These are phyloP conservation scores for Callospermophilus lateralis DNA, from an alignment of 2,113 vertebrate genomes.

Conservation along the genomic window DNA sequence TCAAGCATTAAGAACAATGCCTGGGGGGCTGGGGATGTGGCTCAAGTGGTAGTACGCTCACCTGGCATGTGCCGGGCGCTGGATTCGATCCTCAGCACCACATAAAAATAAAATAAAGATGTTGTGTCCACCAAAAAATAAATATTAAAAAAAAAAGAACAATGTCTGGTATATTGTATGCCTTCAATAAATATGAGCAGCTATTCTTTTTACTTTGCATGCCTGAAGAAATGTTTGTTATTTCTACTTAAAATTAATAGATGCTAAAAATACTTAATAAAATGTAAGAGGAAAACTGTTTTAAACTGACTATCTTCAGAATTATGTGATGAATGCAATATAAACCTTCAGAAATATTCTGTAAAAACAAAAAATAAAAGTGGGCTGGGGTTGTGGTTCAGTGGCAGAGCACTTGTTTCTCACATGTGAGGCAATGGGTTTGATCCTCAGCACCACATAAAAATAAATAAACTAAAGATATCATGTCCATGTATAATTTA, in stretches of 20 bases:
- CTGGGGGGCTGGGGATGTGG: neutral
- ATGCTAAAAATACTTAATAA: constrained; percentile 28
- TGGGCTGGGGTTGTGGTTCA: too few relatives aligned
- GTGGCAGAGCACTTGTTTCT: too few relatives aligned
- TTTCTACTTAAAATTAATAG: constrained; percentile 19
- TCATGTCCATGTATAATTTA: too few relatives aligned
- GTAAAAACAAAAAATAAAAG: neutral
- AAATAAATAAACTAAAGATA: too few relatives aligned
- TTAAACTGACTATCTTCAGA: constrained; percentile 28
- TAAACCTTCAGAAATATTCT: neutral
- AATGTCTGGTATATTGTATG: neutral
- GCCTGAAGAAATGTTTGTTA: constrained; percentile 35
- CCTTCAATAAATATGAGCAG: neutral
- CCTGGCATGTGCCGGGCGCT: too few relatives aligned
- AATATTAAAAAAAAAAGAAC: constrained; percentile 8
- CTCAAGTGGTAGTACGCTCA: too few relatives aligned
- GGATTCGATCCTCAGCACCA: too few relatives aligned
- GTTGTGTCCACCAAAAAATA: too few relatives aligned
- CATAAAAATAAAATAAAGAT: too few relatives aligned
- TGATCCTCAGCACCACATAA: too few relatives aligned
- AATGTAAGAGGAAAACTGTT: neutral
- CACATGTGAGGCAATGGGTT: too few relatives aligned
- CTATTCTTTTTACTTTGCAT: constrained; percentile 7
- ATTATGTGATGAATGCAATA: neutral
- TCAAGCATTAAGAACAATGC: constrained; percentile 24